Evolutionary conservation across 1,140 invertebrate genomes (phyloP).

Genomic region (Rhagoletis zephyria): DNA sequence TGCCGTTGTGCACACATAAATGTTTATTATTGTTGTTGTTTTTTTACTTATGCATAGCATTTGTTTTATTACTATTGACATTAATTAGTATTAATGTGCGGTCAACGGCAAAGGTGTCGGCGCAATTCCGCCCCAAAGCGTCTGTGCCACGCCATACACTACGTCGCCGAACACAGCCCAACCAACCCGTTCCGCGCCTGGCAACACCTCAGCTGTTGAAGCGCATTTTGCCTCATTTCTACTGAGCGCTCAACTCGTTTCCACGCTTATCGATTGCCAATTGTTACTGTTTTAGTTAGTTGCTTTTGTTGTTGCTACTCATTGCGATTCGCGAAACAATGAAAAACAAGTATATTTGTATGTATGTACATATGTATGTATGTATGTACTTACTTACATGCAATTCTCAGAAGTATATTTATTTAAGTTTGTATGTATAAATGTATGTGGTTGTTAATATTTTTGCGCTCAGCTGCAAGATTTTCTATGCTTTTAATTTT

Average conservation of each 20-base stretch:
- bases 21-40: neutral
- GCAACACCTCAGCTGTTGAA: no score
- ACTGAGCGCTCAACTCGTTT: constrained; percentile 17
- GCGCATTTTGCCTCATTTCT: neutral
- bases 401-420: neutral
- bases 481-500: constrained; percentile 30
- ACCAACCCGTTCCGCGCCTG: neutral
- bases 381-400: neutral
- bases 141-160: neutral
- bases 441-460: neutral
- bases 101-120: constrained; percentile 47
- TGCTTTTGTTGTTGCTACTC: neutral
- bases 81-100: constrained; percentile 50
- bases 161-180: neutral
- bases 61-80: constrained; percentile 46
- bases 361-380: no score
- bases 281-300: neutral
- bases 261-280: constrained; percentile 29
- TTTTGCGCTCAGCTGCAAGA: constrained; percentile 14
- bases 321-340: neutral
- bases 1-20: neutral
- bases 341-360: neutral
- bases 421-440: neutral
- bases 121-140: constrained; percentile 42
- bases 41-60: neutral